Evolutionary conservation across 2,888 invertebrate genomes (phyloP).

Genomic region (Parelbella ahira): DNA sequence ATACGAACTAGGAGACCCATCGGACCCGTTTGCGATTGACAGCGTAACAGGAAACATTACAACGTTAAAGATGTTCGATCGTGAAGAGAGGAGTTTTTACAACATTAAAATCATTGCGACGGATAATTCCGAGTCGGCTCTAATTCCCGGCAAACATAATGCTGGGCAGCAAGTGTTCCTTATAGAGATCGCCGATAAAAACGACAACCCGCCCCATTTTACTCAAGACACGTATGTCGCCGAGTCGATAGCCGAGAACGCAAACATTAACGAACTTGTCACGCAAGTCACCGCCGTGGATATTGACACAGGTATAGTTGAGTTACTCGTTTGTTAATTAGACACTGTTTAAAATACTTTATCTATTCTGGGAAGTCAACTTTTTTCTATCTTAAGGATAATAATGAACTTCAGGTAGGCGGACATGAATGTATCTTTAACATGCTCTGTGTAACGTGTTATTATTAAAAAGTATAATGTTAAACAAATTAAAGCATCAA

Average conservation of each 20-base stretch:
- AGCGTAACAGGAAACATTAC: constrained; percentile 93
- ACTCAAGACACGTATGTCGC: constrained; percentile 87
- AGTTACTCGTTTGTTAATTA: constrained; percentile 13
- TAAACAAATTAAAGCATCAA: too few species aligned
- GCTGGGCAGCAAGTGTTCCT: constrained; percentile 89
- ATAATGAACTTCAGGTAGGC: too few species aligned
- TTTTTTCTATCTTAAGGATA: too few species aligned
- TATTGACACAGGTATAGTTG: constrained; percentile 85
- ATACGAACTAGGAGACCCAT: constrained; percentile 85
- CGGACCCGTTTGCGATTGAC: constrained; percentile 91
- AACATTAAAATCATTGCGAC: constrained; percentile 94
- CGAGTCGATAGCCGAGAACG: constrained; percentile 89
- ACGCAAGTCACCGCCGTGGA: constrained; percentile 94
- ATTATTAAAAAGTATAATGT: too few species aligned
- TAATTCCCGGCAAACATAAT: constrained; percentile 84
- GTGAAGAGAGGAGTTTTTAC: constrained; percentile 91
- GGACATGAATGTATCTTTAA: too few species aligned
- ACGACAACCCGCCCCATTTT: constrained; percentile 96
- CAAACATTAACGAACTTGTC: constrained; percentile 90
- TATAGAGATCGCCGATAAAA: constrained; percentile 96
- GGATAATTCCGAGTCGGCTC: constrained; percentile 93
- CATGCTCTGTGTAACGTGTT: too few species aligned
- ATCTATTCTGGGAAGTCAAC: constrained; percentile 3
- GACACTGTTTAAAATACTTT: background rate
- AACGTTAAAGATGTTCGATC: constrained; percentile 89